phyloP scores from a whole-genome alignment of 2,113 vertebrate genomes.

The Phainopepla nitens region DNA sequence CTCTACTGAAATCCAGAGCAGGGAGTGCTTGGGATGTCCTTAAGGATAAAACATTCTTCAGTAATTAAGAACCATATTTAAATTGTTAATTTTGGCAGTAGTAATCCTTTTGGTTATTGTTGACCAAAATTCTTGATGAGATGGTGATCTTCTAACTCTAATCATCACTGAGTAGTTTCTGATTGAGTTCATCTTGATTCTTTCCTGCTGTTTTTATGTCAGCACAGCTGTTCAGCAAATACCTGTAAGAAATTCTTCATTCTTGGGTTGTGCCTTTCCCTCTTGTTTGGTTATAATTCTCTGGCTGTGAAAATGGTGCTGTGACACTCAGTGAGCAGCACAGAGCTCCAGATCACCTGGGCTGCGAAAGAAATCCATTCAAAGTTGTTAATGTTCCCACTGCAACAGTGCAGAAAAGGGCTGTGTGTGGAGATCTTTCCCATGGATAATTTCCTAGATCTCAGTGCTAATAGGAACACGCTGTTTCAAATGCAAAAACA shows the following conservation, averaged over 20 bases:
- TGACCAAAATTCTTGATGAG: background rate
- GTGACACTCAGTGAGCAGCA: constrained; percentile 50
- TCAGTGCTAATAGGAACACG: background rate
- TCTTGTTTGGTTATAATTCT: background rate
- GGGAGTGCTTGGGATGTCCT: background rate
- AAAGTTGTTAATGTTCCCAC: background rate
- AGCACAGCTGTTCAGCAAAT: background rate
- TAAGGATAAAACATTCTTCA: background rate
- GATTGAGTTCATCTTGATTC: background rate
- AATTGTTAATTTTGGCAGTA: background rate
- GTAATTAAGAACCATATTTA: background rate
- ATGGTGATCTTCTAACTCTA: background rate
- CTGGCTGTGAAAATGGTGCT: constrained; percentile 8
- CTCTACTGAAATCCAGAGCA: background rate
- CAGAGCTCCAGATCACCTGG: background rate
- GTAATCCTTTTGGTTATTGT: background rate
- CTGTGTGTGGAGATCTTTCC: background rate
- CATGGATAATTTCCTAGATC: constrained; percentile 10
- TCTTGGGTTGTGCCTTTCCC: background rate
- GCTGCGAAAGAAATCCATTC: constrained; percentile 1
- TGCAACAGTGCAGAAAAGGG: constrained; percentile 1
- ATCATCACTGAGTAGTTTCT: background rate
- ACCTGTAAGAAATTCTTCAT: background rate
- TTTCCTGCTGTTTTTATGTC: background rate
- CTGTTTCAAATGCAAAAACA: constrained; percentile 5